Conservation (phyloP, 2,113 vertebrate genomes). For the Tychaedon coryphoeus region DNA sequence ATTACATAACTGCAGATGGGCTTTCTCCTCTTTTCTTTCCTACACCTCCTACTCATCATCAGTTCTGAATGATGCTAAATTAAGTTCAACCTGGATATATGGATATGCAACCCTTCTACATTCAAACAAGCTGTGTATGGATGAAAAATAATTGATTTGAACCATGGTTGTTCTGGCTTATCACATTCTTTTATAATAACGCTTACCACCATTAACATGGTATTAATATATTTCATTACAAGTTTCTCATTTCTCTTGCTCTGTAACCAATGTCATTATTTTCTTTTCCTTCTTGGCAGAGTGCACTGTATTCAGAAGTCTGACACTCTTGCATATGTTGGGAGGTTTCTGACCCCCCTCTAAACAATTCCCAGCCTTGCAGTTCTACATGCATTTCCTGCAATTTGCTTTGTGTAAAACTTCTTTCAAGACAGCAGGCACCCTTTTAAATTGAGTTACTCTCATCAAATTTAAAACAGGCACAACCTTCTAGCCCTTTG, state of each 20-base stretch:
- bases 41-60: neutral
- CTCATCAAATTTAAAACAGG: neutral
- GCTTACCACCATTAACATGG: neutral
- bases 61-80: neutral
- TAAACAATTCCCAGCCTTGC: neutral
- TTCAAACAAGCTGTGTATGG: neutral
- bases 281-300: neutral
- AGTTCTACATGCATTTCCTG: neutral
- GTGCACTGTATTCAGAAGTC: neutral
- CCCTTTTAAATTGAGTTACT: neutral
- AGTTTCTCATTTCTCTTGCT: neutral
- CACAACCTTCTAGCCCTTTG: neutral
- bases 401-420: neutral
- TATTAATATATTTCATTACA: neutral
- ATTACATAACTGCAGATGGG: neutral
- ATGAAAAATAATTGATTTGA: neutral
- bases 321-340: neutral
- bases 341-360: accelerated
- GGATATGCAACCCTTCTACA: neutral
- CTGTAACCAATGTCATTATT: neutral
- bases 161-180: neutral
- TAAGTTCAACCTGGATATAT: neutral
- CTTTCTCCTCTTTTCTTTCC: neutral
- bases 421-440: neutral
- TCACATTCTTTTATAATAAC: neutral